Evolutionary conservation across 2,888 invertebrate genomes (phyloP), one percentile per base, ranked within the genome.

Genomic region (Microchrysa polita): DNA sequence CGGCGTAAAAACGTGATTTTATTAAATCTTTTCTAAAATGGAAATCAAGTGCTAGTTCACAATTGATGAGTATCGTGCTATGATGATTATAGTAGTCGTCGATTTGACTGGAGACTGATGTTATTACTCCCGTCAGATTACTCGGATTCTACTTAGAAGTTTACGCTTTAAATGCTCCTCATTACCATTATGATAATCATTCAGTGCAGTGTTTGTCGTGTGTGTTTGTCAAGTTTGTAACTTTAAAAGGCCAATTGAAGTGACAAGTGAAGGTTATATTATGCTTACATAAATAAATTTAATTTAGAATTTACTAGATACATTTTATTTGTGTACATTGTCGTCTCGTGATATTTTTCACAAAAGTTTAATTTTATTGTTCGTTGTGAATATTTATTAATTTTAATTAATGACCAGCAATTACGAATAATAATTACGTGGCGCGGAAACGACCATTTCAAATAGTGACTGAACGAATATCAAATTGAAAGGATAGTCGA

Each of bases 231-330:
- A 69, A 57, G 55, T 55, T 55, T 12, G 22, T 12, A 9, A 42
- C 40, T 5, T 61, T 67, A 53, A 69, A 69, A 63, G 53, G 73
- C 57, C 61, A 73, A 72, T 73, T 69, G 34, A 67, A 75, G 69
- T 73, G 73, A 75, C 75, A 75, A 67, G 73, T 73, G 75, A 75
- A 75, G 75, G 75, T 73, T 75, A 42, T 48, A 40, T 52, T 67
- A 23, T 27, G 67, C 67, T 27, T 67, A 40, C 40, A 61, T 61
- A 16, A 61, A 48, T 12, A 48, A n/a, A 48, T 48, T 7, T 34
- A 34, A n/a, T 12, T 7, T 48, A 48, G 5, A 2, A 48, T 2
- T 48, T 48, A n/a, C n/a, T n/a, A 34, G 27, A 34, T 34, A n/a
- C 2, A 48, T 12, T n/a, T 2, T 10, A 48, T n/a, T 48, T n/a